Evolutionary conservation across 2,797 vertebrate species (phyloP).

Genomic region (Characodon lateralis): DNA sequence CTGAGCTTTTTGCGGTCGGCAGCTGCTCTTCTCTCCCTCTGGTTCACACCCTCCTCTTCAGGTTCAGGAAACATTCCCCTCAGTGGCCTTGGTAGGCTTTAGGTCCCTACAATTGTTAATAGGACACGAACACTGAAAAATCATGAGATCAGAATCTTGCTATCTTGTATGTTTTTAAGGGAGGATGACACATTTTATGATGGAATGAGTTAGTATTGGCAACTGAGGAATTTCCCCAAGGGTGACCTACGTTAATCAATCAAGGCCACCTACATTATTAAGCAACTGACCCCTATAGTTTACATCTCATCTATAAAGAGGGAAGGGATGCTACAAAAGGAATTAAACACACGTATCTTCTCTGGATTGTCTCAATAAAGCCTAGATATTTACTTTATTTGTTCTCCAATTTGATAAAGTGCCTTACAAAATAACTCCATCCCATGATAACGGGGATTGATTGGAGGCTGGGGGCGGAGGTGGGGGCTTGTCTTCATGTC

Average conservation of each 20-base stretch:
- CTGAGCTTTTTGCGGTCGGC: slow-evolving; percentile 73
- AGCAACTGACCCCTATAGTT: slow-evolving; percentile 59
- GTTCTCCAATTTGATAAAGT: slow-evolving; percentile 38
- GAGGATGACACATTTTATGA: slow-evolving; percentile 73
- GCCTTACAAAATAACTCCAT: slow-evolving; percentile 40
- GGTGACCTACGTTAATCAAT: slow-evolving; percentile 18
- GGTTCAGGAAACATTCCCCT: slow-evolving; percentile 56
- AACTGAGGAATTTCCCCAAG: slow-evolving; percentile 68
- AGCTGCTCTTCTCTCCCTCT: slow-evolving; percentile 76
- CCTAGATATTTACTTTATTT: slow-evolving; percentile 35
- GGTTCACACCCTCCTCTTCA: slow-evolving; percentile 60
- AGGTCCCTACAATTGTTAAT: slow-evolving; percentile 84
- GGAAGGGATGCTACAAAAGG: background rate
- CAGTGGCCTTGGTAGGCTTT: slow-evolving; percentile 63
- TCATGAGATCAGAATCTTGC: slow-evolving; percentile 87
- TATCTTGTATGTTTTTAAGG: slow-evolving; percentile 84
- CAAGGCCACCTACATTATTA: slow-evolving; percentile 55
- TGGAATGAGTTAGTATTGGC: slow-evolving; percentile 75
- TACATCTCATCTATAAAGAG: slow-evolving; percentile 36
- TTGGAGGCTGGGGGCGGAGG: slow-evolving; percentile 53
- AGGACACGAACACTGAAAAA: slow-evolving; percentile 88
- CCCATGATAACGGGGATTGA: slow-evolving; percentile 50
- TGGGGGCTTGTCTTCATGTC: slow-evolving; percentile 50
- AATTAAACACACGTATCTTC: slow-evolving; percentile 20
- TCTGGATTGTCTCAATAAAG: slow-evolving; percentile 35